These are phyloP conservation scores for Erebia epiphron DNA, from an alignment of 2,888 invertebrate species.

Conservation along the genomic window DNA sequence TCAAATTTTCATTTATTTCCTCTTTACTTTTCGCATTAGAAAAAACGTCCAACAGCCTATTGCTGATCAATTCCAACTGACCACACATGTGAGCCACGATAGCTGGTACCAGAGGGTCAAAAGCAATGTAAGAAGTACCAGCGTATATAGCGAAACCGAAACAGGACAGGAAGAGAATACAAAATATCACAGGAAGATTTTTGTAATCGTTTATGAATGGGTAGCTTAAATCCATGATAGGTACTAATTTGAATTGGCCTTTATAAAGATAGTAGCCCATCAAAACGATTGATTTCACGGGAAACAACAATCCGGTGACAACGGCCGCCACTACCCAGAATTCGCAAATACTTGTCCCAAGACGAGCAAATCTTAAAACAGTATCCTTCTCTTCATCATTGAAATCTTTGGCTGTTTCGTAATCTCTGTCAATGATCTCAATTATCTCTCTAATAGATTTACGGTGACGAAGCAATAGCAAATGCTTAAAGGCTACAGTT, in stretches of 20 bases:
- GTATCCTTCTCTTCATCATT: slow-evolving; percentile 50
- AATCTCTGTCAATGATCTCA: slow-evolving; percentile 54
- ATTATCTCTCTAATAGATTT: slow-evolving; percentile 51
- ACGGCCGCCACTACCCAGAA: slow-evolving; percentile 53
- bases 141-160: slow-evolving; percentile 51
- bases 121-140: slow-evolving; percentile 55
- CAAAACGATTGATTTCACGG: slow-evolving; percentile 52
- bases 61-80: slow-evolving; percentile 59
- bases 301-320: slow-evolving; percentile 52
- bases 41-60: slow-evolving; percentile 53
- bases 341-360: slow-evolving; percentile 52
- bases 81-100: slow-evolving; percentile 65
- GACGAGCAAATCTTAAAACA: slow-evolving; percentile 49
- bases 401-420: slow-evolving; percentile 46
- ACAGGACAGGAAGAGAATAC: slow-evolving; percentile 19
- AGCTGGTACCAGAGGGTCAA: slow-evolving; percentile 68
- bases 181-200: slow-evolving; percentile 33
- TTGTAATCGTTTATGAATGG: slow-evolving; percentile 55
- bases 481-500: slow-evolving; percentile 55
- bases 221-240: slow-evolving; percentile 59
- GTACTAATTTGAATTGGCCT: slow-evolving; percentile 51
- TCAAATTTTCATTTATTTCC: slow-evolving; percentile 52
- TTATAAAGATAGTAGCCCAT: slow-evolving; percentile 53
- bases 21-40: slow-evolving; percentile 40
- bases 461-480: slow-evolving; percentile 50